Conservation (phyloP, 2,113 vertebrate species). For the Odobenus rosmarus region DNA sequence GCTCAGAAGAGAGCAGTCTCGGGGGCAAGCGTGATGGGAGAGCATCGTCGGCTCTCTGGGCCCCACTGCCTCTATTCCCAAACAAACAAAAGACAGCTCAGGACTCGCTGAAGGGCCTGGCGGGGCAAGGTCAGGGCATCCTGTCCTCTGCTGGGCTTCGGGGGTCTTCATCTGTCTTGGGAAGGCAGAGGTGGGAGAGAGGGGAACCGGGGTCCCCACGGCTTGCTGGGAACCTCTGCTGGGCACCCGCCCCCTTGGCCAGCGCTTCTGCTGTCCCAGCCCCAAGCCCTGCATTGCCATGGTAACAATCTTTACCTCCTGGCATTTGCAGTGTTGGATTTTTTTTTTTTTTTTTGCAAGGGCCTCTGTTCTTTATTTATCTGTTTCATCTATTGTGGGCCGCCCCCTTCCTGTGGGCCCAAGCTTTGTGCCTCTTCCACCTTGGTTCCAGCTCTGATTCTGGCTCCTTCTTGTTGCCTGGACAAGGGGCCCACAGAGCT, state of each 20-base stretch:
- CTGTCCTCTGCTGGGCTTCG: background rate
- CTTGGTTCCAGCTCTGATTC: background rate
- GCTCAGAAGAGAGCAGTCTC: background rate
- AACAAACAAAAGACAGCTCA: background rate
- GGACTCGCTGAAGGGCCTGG: background rate
- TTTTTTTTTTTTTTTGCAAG: slow-evolving; percentile 64
- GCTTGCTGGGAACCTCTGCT: background rate
- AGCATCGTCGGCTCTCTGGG: fast-evolving
- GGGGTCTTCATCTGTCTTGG: fast-evolving
- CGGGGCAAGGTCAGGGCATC: background rate
- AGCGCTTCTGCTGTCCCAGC: slow-evolving; percentile 55
- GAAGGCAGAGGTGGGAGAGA: background rate
- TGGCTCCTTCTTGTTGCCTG: background rate
- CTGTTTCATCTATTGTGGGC: slow-evolving; percentile 67
- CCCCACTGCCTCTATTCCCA: background rate
- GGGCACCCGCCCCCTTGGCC: slow-evolving; percentile 71
- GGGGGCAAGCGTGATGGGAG: fast-evolving
- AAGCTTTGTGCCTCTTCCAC: slow-evolving; percentile 23
- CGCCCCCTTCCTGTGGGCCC: background rate
- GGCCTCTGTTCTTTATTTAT: slow-evolving; percentile 74
- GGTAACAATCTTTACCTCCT: slow-evolving; percentile 76
- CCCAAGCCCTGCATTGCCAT: slow-evolving; percentile 77
- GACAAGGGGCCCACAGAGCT: background rate
- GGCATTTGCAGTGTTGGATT: slow-evolving; percentile 17
- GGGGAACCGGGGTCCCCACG: background rate